Evolutionary conservation across 2,888 invertebrate species (phyloP), one percentile per base, ranked within the genome.

Genomic region (Resseliella maxima): DNA sequence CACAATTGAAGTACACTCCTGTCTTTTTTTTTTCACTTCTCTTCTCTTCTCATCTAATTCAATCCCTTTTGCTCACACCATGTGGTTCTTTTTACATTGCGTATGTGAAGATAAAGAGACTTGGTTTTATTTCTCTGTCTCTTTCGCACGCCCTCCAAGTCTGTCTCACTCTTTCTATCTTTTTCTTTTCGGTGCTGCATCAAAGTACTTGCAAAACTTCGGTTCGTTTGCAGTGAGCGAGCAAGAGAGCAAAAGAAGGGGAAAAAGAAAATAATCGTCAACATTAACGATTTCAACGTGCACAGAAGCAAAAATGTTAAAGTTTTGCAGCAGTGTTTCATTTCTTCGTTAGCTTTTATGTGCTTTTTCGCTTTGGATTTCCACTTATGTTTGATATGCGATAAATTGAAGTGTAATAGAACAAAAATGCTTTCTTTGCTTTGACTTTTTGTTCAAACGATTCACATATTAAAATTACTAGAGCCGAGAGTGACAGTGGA

Each of bases 191-290:
- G 59, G 24, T 27, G 12, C n/a, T 59, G 59, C 24, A 59, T n/a
- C n/a, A 59, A 59, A 59, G 24, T 24, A 24, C 59, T 59, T 59
- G n/a, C 59, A 12, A 24, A n/a, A 50, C 50, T 21, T 10, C 24
- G 59, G 59, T n/a, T n/a, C 59, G 59, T 50, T 12, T 50, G n/a
- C n/a, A n/a, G n/a, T n/a, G n/a, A n/a, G n/a, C n/a, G n/a, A n/a
- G n/a, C n/a, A n/a, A n/a, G n/a, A n/a, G n/a, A n/a, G n/a, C n/a
- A 50, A 12, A 50, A 59, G 5, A 3, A 59, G 18, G 59, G 24
- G 59, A 50, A 50, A 50, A 1, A 50, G 12, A 50, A 18, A 50
- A 18, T 72, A 72, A 72, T 72, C 72, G 72, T 72, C 72, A 72
- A 31, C 72, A 72, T 72, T 72, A 72, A 12, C 15, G 27, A 12